Conservation (phyloP, 1,140 invertebrate species). For the Cydia splendana region DNA sequence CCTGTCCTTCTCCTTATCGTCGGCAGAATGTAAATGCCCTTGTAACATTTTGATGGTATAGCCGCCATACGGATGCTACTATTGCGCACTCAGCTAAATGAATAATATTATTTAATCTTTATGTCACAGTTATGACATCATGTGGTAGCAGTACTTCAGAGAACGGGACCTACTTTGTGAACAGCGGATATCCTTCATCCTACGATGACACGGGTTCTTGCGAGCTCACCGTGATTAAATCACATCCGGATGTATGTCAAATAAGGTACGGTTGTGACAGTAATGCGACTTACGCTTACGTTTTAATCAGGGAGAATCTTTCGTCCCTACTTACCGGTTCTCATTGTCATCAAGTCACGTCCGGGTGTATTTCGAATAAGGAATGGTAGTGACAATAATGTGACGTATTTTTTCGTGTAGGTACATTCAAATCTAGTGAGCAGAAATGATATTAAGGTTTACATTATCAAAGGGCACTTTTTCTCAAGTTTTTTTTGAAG, state of each 20-base stretch:
- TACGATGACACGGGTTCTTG: slow-evolving; percentile 90
- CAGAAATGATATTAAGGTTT: too few relatives aligned
- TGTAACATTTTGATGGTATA: too few relatives aligned
- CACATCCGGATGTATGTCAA: slow-evolving; percentile 88
- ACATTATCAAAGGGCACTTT: too few relatives aligned
- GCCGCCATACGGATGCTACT: too few relatives aligned
- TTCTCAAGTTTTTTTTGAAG: too few relatives aligned
- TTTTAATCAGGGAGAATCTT: slow-evolving; percentile 90
- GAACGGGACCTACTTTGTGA: slow-evolving; percentile 92
- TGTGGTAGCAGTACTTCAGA: slow-evolving; percentile 88
- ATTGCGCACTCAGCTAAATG: not conserved
- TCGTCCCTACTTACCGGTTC: slow-evolving; percentile 83
- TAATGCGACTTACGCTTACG: slow-evolving; percentile 87
- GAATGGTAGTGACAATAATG: slow-evolving; percentile 49
- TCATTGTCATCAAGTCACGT: slow-evolving; percentile 88
- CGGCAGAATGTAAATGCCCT: too few relatives aligned
- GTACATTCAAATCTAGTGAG: too few relatives aligned
- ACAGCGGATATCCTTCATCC: slow-evolving; percentile 86
- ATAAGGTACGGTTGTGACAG: slow-evolving; percentile 80
- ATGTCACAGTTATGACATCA: slow-evolving; percentile 83
- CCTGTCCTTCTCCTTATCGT: too few relatives aligned
- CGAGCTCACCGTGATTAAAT: slow-evolving; percentile 89
- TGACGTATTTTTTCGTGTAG: too few relatives aligned
- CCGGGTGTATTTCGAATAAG: slow-evolving; percentile 90
- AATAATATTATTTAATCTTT: not conserved